Evolutionary conservation across 2,797 vertebrate genomes (phyloP).

Genomic region (Sebastolobus alascanus): DNA sequence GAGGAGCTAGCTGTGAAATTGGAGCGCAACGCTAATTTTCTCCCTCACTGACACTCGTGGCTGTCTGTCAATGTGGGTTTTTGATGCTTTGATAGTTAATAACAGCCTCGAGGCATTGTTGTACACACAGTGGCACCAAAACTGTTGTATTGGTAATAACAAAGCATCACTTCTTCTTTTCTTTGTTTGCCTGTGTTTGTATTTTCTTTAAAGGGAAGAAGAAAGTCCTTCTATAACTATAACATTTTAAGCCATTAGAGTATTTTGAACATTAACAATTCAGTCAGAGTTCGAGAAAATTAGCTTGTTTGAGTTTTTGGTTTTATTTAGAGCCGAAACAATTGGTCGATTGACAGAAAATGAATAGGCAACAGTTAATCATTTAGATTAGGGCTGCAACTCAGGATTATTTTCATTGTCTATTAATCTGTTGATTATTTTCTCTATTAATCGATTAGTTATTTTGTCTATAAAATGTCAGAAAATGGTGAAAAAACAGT

Average conservation of each 20-base stretch:
- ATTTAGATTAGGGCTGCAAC: neutral
- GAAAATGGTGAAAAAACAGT: too few species aligned
- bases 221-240: neutral
- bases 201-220: neutral
- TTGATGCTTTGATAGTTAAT: conserved; percentile 60
- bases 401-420: too few species aligned
- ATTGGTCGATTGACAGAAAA: neutral
- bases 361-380: too few species aligned
- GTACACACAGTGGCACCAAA: neutral
- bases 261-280: neutral
- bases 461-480: too few species aligned
- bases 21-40: conserved; percentile 54
- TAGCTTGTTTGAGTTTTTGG: neutral
- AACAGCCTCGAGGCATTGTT: conserved; percentile 36
- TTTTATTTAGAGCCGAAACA: neutral
- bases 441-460: too few species aligned
- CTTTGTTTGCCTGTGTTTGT: neutral
- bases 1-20: conserved; percentile 69
- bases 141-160: conserved; percentile 1
- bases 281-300: neutral
- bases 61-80: conserved; percentile 63
- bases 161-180: neutral
- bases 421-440: too few species aligned
- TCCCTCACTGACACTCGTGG: conserved; percentile 46
- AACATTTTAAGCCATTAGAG: neutral